A percentile compares a stretch with the other conserved stretches of the same genome.
Conservation (phyloP, 2,113 vertebrate genomes). For the Prolemur simus region DNA sequence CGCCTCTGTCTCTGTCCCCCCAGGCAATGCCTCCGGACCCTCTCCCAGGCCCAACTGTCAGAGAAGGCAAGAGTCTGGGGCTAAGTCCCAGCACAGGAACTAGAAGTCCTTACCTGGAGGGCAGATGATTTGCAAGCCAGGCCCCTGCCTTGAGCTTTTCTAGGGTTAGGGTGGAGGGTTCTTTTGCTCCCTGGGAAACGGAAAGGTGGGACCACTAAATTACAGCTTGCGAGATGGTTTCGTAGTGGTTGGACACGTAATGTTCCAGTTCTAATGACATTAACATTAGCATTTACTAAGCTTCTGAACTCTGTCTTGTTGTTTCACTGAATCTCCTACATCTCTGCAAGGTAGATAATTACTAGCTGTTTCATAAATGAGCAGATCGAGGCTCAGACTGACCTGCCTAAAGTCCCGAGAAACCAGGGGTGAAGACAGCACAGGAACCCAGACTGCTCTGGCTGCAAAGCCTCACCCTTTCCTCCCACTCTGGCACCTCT, state of each 20-base stretch:
- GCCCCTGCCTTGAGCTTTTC: accelerated
- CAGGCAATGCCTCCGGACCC: neutral
- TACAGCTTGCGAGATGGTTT: neutral
- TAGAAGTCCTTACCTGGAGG: neutral
- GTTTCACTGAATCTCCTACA: neutral
- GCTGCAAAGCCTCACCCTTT: neutral
- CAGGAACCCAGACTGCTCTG: neutral
- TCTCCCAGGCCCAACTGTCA: neutral
- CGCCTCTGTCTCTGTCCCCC: neutral
- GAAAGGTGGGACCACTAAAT: neutral
- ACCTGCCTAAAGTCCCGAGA: neutral
- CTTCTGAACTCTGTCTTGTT: neutral
- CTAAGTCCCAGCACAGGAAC: accelerated
- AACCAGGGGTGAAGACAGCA: neutral
- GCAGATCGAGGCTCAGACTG: neutral
- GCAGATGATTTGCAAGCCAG: neutral
- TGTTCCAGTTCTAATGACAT: neutral
- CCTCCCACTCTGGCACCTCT: neutral
- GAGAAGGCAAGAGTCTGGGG: neutral
- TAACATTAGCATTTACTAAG: neutral
- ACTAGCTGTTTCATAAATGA: neutral
- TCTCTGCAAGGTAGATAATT: neutral
- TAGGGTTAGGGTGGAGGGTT: no score
- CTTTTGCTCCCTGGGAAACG: neutral
- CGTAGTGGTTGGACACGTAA: neutral